phyloP scores from a whole-genome alignment of 2,113 vertebrate species.

The Sinocyclocheilus grahami region DNA sequence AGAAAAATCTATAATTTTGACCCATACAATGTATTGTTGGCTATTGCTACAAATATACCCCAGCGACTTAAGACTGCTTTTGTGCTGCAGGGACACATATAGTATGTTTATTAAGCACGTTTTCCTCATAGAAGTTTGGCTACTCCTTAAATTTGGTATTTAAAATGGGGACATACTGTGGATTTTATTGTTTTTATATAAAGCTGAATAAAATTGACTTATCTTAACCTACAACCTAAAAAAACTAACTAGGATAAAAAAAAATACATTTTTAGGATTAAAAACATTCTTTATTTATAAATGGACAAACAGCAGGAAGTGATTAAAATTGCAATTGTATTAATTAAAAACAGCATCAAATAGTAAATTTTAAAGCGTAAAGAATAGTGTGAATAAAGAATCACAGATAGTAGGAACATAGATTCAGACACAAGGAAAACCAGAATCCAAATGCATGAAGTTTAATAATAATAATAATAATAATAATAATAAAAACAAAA shows the following conservation, averaged over 20 bases:
- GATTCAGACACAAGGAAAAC: not conserved
- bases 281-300: not conserved
- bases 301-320: not conserved
- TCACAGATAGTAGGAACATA: not conserved
- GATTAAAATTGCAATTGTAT: not conserved
- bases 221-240: not conserved
- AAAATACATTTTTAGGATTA: too few relatives aligned
- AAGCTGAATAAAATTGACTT: not conserved
- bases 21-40: too few relatives aligned
- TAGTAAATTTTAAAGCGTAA: not conserved
- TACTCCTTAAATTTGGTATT: not conserved
- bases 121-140: not conserved
- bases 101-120: too few relatives aligned
- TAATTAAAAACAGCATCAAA: not conserved
- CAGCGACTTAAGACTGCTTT: too few relatives aligned
- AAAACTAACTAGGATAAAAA: not conserved
- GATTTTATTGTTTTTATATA: not conserved
- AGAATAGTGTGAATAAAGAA: not conserved
- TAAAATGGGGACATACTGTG: not conserved
- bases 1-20: too few relatives aligned
- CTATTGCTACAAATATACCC: too few relatives aligned
- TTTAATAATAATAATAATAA: conserved; percentile 3
- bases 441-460: not conserved
- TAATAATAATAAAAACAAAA: not conserved
- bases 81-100: too few relatives aligned